Conservation (phyloP, 92 coral and sea anemone species). For the Heteractis magnifica region DNA sequence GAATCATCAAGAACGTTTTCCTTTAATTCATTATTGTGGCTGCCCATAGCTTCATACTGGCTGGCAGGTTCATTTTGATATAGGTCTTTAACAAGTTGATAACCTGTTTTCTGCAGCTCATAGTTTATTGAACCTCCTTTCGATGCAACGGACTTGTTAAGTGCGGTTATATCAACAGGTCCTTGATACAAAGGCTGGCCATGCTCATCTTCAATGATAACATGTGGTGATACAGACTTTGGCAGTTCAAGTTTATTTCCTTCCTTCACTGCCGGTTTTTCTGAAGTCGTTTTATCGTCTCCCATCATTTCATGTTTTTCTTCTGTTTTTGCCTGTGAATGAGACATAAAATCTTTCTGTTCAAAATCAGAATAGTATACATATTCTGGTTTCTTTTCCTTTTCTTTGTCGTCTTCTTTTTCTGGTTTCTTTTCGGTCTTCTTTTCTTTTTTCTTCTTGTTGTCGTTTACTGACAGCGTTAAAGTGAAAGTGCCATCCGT, state of each 20-base stretch:
- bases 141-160: conserved; percentile 33
- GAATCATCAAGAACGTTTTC: neutral
- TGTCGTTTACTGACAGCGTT: conserved; percentile 14
- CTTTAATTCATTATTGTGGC: neutral
- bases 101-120: conserved; percentile 21
- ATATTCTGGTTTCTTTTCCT: conserved; percentile 1
- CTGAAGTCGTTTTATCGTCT: neutral
- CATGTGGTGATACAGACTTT: conserved; percentile 5
- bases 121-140: conserved; percentile 9
- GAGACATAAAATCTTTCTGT: neutral
- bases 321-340: neutral
- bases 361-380: neutral
- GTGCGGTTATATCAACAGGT: conserved; percentile 35
- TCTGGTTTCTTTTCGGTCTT: neutral
- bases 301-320: neutral
- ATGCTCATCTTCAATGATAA: conserved; percentile 42
- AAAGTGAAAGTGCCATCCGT: conserved; percentile 35
- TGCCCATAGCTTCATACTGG: neutral
- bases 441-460: neutral
- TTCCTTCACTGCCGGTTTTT: neutral
- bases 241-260: neutral
- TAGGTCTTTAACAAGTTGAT: conserved; percentile 26
- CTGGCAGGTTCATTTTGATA: conserved; percentile 7
- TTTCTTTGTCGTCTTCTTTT: conserved; percentile 5
- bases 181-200: conserved; percentile 41